Evolutionary conservation across 2,797 vertebrate genomes (phyloP).

Genomic region (Diglossa cyanea): DNA sequence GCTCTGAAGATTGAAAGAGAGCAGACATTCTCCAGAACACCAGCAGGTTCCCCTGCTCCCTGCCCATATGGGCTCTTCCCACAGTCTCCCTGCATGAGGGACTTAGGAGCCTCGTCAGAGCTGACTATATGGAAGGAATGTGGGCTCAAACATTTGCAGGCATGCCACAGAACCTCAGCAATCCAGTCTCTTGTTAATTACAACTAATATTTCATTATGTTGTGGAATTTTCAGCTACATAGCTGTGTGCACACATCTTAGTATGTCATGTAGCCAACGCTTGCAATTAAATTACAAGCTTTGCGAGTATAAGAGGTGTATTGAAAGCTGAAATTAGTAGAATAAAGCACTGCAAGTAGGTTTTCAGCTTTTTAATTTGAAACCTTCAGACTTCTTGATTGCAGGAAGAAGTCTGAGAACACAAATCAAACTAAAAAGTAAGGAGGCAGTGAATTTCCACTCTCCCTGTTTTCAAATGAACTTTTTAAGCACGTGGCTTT

Average conservation of each 20-base stretch:
- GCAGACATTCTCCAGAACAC: slow-evolving; percentile 19
- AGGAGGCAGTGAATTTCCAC: not conserved
- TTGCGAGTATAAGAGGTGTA: not conserved
- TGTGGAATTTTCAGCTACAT: not conserved
- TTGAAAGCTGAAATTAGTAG: not conserved
- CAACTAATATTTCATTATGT: not conserved
- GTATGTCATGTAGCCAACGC: not conserved
- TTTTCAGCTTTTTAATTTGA: slow-evolving; percentile 13
- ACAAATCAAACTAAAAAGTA: slow-evolving; percentile 9
- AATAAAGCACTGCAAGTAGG: not conserved
- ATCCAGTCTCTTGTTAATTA: not conserved
- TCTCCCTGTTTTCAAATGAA: not conserved
- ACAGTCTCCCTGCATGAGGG: not conserved
- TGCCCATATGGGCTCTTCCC: not conserved
- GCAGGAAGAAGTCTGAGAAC: not conserved
- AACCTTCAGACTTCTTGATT: not conserved
- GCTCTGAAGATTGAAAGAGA: not conserved
- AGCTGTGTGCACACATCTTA: not conserved
- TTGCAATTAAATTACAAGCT: not conserved
- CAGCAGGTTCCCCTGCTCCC: slow-evolving; percentile 21
- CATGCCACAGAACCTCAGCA: slow-evolving; percentile 2
- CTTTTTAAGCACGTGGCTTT: not conserved
- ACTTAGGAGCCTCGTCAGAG: not conserved
- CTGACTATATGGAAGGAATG: slow-evolving; percentile 34
- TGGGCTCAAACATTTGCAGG: not conserved